Evolutionary conservation across 2,113 vertebrate species (phyloP).

Genomic region (Varanus salvator): DNA sequence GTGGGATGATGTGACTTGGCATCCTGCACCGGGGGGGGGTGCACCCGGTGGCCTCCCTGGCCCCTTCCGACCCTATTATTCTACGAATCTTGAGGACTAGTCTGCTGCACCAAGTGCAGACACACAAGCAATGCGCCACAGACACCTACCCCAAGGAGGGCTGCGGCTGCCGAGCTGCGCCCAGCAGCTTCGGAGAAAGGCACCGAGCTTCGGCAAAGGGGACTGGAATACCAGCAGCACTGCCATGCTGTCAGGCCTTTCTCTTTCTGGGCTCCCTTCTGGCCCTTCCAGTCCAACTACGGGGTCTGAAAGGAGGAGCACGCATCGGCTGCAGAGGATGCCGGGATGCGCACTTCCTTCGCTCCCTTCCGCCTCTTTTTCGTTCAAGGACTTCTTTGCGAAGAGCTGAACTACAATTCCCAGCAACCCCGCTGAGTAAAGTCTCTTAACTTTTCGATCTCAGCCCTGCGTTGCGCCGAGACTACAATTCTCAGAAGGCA

Average conservation of each 20-base stretch:
- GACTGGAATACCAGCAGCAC: accelerated
- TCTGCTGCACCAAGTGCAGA: neutral
- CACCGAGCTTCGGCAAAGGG: neutral
- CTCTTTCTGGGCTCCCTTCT: neutral
- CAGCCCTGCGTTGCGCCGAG: accelerated
- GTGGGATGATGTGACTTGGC: no score
- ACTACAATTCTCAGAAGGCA: slow-evolving; percentile 34
- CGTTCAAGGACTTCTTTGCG: accelerated
- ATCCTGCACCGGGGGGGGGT: no score
- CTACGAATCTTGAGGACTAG: neutral
- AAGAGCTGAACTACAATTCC: neutral
- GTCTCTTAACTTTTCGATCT: accelerated
- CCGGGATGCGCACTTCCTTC: slow-evolving; percentile 8
- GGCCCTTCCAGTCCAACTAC: neutral
- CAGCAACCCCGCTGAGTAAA: neutral
- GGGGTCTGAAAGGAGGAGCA: accelerated
- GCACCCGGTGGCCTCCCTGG: no score
- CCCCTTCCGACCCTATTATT: no score
- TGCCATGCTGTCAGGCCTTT: neutral
- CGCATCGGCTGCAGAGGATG: accelerated
- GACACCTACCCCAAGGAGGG: slow-evolving; percentile 53
- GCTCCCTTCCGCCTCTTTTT: accelerated
- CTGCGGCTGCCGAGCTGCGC: neutral
- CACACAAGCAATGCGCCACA: neutral
- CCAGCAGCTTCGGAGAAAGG: slow-evolving; percentile 55